Evolutionary conservation across 1,140 invertebrate genomes (phyloP).

Genomic region (Agrypnia vestita): DNA sequence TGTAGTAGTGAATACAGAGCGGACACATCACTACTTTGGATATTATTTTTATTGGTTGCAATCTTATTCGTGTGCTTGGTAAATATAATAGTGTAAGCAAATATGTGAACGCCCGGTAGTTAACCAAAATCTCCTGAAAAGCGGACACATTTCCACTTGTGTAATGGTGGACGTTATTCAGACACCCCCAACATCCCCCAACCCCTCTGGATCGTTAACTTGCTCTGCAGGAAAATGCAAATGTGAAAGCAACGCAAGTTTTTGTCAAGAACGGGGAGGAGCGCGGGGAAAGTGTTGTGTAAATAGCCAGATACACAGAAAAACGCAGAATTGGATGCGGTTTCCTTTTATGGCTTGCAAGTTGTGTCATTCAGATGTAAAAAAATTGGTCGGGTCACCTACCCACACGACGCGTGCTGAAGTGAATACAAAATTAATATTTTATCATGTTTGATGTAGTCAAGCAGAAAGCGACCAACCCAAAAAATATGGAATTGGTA

Average conservation of each 20-base stretch:
- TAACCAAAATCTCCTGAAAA: constrained; percentile 5
- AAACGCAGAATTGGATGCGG: neutral
- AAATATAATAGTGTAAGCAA: too few species aligned
- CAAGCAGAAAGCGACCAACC: too few species aligned
- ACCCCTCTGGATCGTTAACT: constrained; percentile 32
- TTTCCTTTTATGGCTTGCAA: neutral
- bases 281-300: constrained; percentile 22
- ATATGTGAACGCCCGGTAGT: neutral
- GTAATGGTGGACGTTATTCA: constrained; percentile 37
- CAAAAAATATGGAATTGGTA: too few species aligned
- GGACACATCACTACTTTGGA: too few species aligned
- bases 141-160: constrained; percentile 25
- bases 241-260: constrained; percentile 29
- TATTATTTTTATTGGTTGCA: too few species aligned
- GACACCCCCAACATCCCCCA: neutral
- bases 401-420: too few species aligned
- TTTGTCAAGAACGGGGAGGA: constrained; percentile 3
- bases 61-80: too few species aligned
- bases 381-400: too few species aligned
- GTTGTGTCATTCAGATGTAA: too few species aligned
- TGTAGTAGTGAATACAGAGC: too few species aligned
- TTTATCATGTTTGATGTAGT: too few species aligned
- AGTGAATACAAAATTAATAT: too few species aligned
- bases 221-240: constrained; percentile 34
- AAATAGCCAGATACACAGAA: neutral